Evolutionary conservation across 2,797 vertebrate species (phyloP).

Genomic region (Cottoperca gobio): DNA sequence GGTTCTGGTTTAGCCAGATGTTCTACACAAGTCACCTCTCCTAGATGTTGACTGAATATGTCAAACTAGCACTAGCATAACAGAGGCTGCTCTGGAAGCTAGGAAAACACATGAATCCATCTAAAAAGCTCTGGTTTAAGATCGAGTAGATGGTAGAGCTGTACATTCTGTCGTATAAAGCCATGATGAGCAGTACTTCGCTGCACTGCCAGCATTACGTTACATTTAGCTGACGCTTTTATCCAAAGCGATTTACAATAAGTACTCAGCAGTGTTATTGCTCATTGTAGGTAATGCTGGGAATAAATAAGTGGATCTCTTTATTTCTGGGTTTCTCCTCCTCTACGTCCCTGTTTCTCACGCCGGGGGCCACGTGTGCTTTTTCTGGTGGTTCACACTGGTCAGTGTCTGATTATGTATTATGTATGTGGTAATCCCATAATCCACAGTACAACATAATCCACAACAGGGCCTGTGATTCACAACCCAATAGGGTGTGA

Average conservation of each 20-base stretch:
- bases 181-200: slow-evolving; percentile 9
- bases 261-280: too few species aligned
- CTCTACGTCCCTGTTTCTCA: background rate
- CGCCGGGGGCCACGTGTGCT: background rate
- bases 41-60: background rate
- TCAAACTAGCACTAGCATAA: background rate
- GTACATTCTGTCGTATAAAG: slow-evolving; percentile 18
- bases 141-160: slow-evolving; percentile 7
- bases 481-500: background rate
- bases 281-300: too few species aligned
- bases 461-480: slow-evolving; percentile 33
- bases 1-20: background rate
- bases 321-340: slow-evolving; percentile 11
- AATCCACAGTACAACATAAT: slow-evolving; percentile 65
- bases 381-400: slow-evolving; percentile 15
- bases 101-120: slow-evolving; percentile 15
- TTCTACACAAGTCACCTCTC: background rate
- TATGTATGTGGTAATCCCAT: slow-evolving; percentile 51
- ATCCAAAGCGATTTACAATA: too few species aligned
- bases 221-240: too few species aligned
- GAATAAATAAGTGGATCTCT: too few species aligned
- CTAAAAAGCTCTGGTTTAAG: slow-evolving; percentile 1
- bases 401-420: slow-evolving; percentile 32
- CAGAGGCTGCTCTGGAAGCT: background rate
- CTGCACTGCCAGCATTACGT: slow-evolving; percentile 14